Evolutionary conservation across 2,888 invertebrate species (phyloP), one percentile per base, ranked within the genome.

Genomic region (Digitonthophagus gazella): DNA sequence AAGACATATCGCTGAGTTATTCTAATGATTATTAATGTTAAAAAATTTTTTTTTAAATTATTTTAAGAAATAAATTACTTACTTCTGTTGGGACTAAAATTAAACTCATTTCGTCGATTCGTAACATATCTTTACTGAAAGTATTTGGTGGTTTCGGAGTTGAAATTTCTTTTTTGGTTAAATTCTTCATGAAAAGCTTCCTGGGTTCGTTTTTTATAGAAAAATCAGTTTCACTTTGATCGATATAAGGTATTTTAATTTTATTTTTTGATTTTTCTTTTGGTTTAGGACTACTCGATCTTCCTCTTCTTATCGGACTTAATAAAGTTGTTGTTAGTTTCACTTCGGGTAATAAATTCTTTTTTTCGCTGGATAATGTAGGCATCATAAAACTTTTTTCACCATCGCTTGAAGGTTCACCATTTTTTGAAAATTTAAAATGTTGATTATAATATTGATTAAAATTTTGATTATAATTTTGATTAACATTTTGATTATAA

Each of bases 331-430:
- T 75, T 0, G 78, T 72, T 28, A 67, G 70, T 68, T 76, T 72
- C 2, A 81, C 77, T 54, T 77, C 78, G 8, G 75, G 73, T 67
- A 77, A 74, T 67, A 79, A 74, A 70, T 79, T 80, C 73, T 80
- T 81, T 61, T 78, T 76, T 69, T 79, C 78, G 63, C 81, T 82
- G 0, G 82, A 74, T 15, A 81, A 74, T 0, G 82, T 83, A 1
- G 82, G 82, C 0, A 76, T 78, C 82, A 83, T 82, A 68, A 81
- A 82, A 44, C 28, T 44, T 44, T 44, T 44, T 8, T 44, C 28
- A 44, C 28, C 28, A 44, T 44, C 28, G 11, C 28, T 44, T 44
- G 28, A 44, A 8, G 8, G 28, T 5, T 44, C 28, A 5, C 28
- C 11, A 44, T 44, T 44, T 5, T 44, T 44, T n/a, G n/a, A n/a